Percentiles rank a stretch among this genome's conserved stretches.
phyloP scores from a whole-genome alignment of 2,888 invertebrate species.

The Aphrophora alni region DNA sequence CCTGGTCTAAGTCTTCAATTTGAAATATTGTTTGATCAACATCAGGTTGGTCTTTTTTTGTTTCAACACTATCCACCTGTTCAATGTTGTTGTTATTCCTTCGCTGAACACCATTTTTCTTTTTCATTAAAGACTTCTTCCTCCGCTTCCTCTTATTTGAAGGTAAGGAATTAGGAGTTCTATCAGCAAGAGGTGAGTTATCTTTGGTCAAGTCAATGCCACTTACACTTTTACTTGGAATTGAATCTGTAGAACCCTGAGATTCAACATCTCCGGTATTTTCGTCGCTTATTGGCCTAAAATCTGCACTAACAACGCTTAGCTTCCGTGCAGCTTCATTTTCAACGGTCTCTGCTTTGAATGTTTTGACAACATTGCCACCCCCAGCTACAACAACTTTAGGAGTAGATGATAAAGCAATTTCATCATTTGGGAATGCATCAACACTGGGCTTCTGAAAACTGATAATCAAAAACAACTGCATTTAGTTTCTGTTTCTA shows the following conservation, averaged over 20 bases:
- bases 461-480: background rate
- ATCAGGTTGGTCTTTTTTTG: slow-evolving; percentile 35
- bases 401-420: slow-evolving; percentile 4
- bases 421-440: background rate
- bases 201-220: slow-evolving; percentile 43
- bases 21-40: slow-evolving; percentile 45
- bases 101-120: slow-evolving; percentile 57
- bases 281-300: slow-evolving; percentile 64
- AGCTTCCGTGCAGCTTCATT: slow-evolving; percentile 62
- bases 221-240: slow-evolving; percentile 27
- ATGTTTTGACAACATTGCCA: slow-evolving; percentile 58
- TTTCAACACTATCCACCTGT: slow-evolving; percentile 3
- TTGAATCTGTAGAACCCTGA: slow-evolving; percentile 22
- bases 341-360: slow-evolving; percentile 64
- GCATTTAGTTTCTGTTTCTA: background rate
- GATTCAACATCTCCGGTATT: slow-evolving; percentile 42
- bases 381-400: slow-evolving; percentile 35
- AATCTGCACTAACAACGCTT: slow-evolving; percentile 67
- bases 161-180: slow-evolving; percentile 54
- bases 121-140: slow-evolving; percentile 79
- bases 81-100: slow-evolving; percentile 24
- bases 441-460: background rate
- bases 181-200: slow-evolving; percentile 52
- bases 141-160: slow-evolving; percentile 74
- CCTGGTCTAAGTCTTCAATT: slow-evolving; percentile 46